Base-by-base conservation (phyloP, 1,140 invertebrate genomes). In the Brachionus calyciflorus region DNA sequence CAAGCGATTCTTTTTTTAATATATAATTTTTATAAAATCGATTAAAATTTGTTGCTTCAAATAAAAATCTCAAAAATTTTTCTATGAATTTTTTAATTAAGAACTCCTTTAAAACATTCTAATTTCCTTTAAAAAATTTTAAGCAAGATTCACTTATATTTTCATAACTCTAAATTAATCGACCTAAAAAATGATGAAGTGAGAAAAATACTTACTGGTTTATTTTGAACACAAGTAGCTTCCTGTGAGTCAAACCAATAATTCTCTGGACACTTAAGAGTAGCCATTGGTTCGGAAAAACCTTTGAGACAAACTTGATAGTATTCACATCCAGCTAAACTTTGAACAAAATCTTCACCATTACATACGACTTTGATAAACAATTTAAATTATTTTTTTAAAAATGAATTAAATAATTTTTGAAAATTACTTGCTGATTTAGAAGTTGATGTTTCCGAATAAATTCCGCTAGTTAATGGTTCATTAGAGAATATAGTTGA, bases 261-360 rank as follows among this genome's bases (percentile, higher is more conserved):
- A 24, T 41, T 21, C 3, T 28, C 37, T 3, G 60, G 60, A 44
- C 60, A 65, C 21, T 65, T 65, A 44, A 65, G 24, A 44, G 41
- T 65, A 4, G 60, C 60, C 24, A 41, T 7, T 44, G 60, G 60
- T 14, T 65, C 26, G 21, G 19, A 17, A 44, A 65, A 65, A 4
- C 60, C 60, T 14, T 65, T 65, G 2, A 65, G 24, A 44, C 60
- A 65, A 65, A 65, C 60, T 65, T 65, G 60, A 6, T 44, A 65
- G 26, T 41, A 44, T 44, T 44, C 40, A 19, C 60, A 65, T 44
- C 40, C 40, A 65, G 21, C 17, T 24, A 26, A 21, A 41, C 40
- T 44, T 44, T n/a, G n/a, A 9, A 44, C 44, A 19, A 65, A 65
- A 19, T 4, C 24, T 9, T 37, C 44, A 19, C 37, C 37, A 21